Conservation (phyloP, 35 echinoderm and acorn worm species). For the Holothuria glaberrima region DNA sequence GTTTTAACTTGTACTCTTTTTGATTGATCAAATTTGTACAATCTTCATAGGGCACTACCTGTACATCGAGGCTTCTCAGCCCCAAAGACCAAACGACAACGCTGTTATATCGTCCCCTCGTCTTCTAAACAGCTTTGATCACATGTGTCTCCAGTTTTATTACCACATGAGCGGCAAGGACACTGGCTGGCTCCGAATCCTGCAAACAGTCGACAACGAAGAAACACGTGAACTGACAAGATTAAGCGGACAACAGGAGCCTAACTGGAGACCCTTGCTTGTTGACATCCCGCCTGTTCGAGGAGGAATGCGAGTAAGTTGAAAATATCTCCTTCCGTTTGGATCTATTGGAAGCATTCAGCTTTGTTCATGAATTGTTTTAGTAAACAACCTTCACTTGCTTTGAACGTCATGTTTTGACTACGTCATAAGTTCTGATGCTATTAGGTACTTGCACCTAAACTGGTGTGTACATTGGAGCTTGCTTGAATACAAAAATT, state of each 20-base stretch:
- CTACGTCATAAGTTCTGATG: too few relatives aligned
- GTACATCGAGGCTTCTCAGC: constrained; percentile 69
- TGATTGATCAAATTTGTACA: too few relatives aligned
- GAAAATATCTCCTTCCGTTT: too few relatives aligned
- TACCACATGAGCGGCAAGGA: constrained; percentile 84
- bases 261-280: constrained; percentile 18
- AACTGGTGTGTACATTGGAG: too few relatives aligned
- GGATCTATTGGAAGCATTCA: too few relatives aligned
- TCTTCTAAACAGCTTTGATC: constrained; percentile 24
- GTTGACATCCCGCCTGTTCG: constrained; percentile 30
- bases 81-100: constrained; percentile 62
- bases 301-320: constrained; percentile 19
- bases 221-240: not conserved
- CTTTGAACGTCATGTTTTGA: too few relatives aligned
- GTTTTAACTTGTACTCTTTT: too few relatives aligned
- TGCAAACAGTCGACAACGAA: not conserved
- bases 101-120: constrained; percentile 56
- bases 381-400: too few relatives aligned
- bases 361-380: too few relatives aligned
- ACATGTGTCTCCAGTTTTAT: constrained; percentile 80
- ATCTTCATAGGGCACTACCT: constrained; percentile 67
- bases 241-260: constrained; percentile 31
- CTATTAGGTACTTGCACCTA: too few relatives aligned
- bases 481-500: too few relatives aligned
- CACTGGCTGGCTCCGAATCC: constrained; percentile 43